Percentiles rank a stretch among this genome's conserved stretches.
Conservation (phyloP, 2,888 invertebrate species). For the Conops quadrifasciatus region DNA sequence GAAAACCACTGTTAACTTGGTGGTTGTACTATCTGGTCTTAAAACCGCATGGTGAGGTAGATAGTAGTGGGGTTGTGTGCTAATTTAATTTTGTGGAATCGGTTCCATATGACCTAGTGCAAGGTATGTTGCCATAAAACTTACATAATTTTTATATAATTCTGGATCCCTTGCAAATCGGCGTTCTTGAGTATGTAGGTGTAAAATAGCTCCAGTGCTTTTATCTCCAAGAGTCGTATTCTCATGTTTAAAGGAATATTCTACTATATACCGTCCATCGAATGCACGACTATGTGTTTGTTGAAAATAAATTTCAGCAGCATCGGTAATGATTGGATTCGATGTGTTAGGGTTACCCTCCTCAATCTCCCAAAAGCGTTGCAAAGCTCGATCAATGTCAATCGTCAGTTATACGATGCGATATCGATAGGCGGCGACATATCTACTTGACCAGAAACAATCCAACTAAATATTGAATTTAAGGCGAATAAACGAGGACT, state of each 20-base stretch:
- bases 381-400: constrained; percentile 12
- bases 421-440: not conserved
- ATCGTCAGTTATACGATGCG: not conserved
- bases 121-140: constrained; percentile 38
- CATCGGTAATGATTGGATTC: constrained; percentile 23
- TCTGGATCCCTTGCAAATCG: constrained; percentile 27
- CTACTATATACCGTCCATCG: constrained; percentile 36
- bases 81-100: constrained; percentile 19
- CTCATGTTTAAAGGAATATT: constrained; percentile 30
- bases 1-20: constrained; percentile 37
- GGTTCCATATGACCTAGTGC: constrained; percentile 35
- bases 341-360: not conserved
- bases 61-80: constrained; percentile 32
- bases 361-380: constrained; percentile 13
- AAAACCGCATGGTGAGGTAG: constrained; percentile 41
- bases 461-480: constrained; percentile 19
- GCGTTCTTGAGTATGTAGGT: constrained; percentile 32
- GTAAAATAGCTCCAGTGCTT: constrained; percentile 24
- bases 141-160: constrained; percentile 18
- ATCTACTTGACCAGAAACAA: constrained; percentile 6
- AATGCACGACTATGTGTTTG: constrained; percentile 28
- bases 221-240: constrained; percentile 34
- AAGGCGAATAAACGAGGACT: not conserved
- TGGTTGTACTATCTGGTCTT: constrained; percentile 38
- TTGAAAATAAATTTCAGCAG: constrained; percentile 32